These are phyloP conservation scores for Lasioglossum zephyrum DNA, from an alignment of 2,888 invertebrate species.

Conservation along the genomic window DNA sequence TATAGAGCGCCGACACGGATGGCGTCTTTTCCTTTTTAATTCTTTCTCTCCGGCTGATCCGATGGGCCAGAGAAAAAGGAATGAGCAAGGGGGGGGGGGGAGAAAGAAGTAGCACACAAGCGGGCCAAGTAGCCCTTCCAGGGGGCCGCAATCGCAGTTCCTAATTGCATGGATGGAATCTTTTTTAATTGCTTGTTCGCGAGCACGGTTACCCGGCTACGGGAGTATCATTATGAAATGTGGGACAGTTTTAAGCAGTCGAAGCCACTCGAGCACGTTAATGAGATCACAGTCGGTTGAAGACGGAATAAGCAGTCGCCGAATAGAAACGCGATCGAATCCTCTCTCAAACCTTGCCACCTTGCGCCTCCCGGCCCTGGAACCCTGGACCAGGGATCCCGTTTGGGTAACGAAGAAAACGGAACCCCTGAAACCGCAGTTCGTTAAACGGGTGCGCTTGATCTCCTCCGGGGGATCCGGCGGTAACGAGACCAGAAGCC, in stretches of 20 bases:
- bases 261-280: slow-evolving; percentile 65
- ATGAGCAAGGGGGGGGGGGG: neutral
- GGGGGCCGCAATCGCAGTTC: slow-evolving; percentile 27
- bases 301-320: slow-evolving; percentile 53
- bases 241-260: slow-evolving; percentile 67
- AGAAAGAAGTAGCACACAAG: slow-evolving; percentile 21
- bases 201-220: slow-evolving; percentile 58
- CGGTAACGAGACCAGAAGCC: slow-evolving; percentile 62
- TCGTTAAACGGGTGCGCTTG: slow-evolving; percentile 75
- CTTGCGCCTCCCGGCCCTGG: neutral
- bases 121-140: slow-evolving; percentile 49
- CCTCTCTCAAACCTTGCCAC: neutral
- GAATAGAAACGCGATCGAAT: slow-evolving; percentile 53
- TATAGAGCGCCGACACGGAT: neutral
- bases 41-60: slow-evolving; percentile 19
- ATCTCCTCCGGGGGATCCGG: slow-evolving; percentile 58
- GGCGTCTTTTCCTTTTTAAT: slow-evolving; percentile 24
- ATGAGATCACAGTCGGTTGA: slow-evolving; percentile 72
- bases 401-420: slow-evolving; percentile 51
- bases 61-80: neutral
- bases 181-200: slow-evolving; percentile 67
- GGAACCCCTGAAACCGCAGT: slow-evolving; percentile 47
- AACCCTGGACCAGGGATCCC: slow-evolving; percentile 9
- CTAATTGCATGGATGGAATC: slow-evolving; percentile 63
- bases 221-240: slow-evolving; percentile 69